Percentiles rank a stretch among this genome's conserved stretches.
Conservation (phyloP, 2,113 vertebrate species). For the Anolis sagrei region DNA sequence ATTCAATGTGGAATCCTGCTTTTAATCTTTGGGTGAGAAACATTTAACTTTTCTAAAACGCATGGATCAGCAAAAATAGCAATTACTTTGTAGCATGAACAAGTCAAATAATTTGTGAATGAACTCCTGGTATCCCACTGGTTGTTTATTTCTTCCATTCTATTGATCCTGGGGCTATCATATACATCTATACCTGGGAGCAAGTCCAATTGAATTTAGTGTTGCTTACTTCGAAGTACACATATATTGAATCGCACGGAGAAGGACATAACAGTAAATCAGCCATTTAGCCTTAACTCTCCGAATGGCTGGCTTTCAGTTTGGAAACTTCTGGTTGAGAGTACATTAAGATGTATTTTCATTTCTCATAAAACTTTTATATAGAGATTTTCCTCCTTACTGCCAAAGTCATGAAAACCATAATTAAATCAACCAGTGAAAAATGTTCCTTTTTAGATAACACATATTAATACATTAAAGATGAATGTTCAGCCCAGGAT, state of each 20-base stretch:
- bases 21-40: neutral
- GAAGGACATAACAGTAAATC: neutral
- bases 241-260: neutral
- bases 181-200: neutral
- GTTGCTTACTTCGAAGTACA: neutral
- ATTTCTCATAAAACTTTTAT: constrained; percentile 52
- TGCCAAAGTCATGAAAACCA: constrained; percentile 32
- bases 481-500: constrained; percentile 19
- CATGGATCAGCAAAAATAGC: neutral
- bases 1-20: too few relatives aligned
- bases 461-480: constrained; percentile 21
- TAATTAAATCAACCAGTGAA: constrained; percentile 41
- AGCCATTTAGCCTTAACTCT: constrained; percentile 14
- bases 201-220: neutral
- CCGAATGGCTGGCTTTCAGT: neutral
- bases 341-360: constrained; percentile 31
- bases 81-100: neutral
- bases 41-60: neutral
- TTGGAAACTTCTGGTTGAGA: constrained; percentile 13
- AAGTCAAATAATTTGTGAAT: neutral
- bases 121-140: neutral
- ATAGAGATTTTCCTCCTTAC: constrained; percentile 5
- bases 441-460: constrained; percentile 48
- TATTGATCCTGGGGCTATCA: neutral
- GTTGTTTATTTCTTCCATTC: neutral